These are phyloP conservation scores for Boloria euphrosyne DNA, from an alignment of 2,888 invertebrate species.

Conservation along the genomic window DNA sequence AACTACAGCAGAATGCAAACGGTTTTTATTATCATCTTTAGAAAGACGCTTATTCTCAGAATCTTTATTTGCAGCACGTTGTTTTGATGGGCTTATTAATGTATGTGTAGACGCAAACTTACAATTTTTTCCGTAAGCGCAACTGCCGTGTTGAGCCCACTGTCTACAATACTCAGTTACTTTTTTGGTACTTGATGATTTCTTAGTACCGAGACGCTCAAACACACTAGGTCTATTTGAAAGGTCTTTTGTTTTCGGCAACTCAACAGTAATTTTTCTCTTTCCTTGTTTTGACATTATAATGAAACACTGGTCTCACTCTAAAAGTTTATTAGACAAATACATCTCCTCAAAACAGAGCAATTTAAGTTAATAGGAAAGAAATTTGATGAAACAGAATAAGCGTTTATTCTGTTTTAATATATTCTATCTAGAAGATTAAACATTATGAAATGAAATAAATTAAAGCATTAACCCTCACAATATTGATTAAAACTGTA, in stretches of 20 bases:
- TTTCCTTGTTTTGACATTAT: constrained; percentile 86
- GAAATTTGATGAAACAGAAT: background rate
- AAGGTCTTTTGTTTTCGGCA: constrained; percentile 86
- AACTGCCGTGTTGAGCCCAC: constrained; percentile 89
- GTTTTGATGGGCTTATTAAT: constrained; percentile 88
- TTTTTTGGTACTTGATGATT: constrained; percentile 81
- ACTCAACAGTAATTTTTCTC: constrained; percentile 89
- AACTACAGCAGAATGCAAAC: constrained; percentile 85
- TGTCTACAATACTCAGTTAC: constrained; percentile 87
- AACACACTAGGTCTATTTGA: constrained; percentile 89
- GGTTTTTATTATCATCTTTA: constrained; percentile 85
- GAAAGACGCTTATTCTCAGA: constrained; percentile 75
- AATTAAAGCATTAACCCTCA: no score
- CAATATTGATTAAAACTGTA: no score
- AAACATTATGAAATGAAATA: no score
- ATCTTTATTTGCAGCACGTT: constrained; percentile 86
- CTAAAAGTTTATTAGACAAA: constrained; percentile 46
- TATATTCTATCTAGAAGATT: background rate
- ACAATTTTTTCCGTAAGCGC: constrained; percentile 89
- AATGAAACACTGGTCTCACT: constrained; percentile 73
- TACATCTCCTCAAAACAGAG: constrained; percentile 35
- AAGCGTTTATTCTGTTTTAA: background rate
- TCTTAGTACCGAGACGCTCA: constrained; percentile 90
- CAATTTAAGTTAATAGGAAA: constrained; percentile 3
- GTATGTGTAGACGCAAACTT: constrained; percentile 89